Evolutionary conservation across 2,113 vertebrate species (phyloP).

Genomic region (Phodopus roborovskii): DNA sequence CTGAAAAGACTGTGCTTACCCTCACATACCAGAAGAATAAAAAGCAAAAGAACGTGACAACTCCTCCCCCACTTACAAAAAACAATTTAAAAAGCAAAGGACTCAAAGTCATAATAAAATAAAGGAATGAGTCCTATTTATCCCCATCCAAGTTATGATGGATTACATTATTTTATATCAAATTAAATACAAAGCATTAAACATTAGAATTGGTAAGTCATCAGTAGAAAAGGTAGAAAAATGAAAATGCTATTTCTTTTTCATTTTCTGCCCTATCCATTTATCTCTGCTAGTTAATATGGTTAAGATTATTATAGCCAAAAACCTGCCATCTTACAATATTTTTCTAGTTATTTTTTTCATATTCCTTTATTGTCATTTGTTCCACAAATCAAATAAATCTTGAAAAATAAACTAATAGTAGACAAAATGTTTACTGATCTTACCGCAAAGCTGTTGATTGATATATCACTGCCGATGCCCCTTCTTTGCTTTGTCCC

Average conservation of each 20-base stretch:
- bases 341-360: neutral
- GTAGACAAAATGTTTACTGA: neutral
- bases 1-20: neutral
- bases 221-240: neutral
- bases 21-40: neutral
- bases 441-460: neutral
- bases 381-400: constrained; percentile 23
- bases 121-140: neutral
- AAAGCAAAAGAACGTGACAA: neutral
- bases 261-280: neutral
- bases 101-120: neutral
- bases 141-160: neutral
- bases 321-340: neutral
- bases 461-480: neutral
- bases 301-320: neutral
- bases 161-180: neutral
- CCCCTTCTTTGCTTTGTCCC: neutral
- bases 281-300: constrained; percentile 11
- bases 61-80: neutral
- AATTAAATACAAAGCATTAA: neutral
- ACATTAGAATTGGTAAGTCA: neutral
- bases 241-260: neutral
- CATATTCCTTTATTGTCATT: neutral
- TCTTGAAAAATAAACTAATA: neutral
- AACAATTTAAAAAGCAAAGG: neutral